phyloP scores from a whole-genome alignment of 2,888 invertebrate genomes.

The Periphyllus acericola region DNA sequence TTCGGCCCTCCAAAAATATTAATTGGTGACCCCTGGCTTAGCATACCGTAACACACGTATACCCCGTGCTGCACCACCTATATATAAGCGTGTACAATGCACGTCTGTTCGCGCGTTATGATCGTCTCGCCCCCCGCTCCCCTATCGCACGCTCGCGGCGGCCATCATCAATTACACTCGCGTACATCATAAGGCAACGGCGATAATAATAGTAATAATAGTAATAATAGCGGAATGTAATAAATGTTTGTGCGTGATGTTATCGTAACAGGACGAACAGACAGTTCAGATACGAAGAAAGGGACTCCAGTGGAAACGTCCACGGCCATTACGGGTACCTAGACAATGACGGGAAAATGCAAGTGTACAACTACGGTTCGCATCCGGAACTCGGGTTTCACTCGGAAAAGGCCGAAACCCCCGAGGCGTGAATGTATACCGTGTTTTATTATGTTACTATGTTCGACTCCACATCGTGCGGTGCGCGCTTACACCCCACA shows the following conservation, averaged over 20 bases:
- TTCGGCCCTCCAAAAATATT: no score
- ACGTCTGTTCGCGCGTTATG: no score
- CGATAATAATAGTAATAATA: not conserved
- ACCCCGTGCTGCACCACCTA: no score
- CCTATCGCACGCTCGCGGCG: not conserved
- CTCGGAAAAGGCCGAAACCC: conserved; percentile 67
- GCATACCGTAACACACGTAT: no score
- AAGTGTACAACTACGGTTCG: conserved; percentile 80
- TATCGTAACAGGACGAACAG: conserved; percentile 75
- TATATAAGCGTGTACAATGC: no score
- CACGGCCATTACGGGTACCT: conserved; percentile 84
- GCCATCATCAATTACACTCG: not conserved
- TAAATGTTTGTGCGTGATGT: not conserved
- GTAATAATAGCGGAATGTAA: not conserved
- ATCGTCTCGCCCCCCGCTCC: no score
- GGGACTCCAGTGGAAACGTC: conserved; percentile 79
- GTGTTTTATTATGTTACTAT: no score
- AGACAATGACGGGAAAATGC: conserved; percentile 80
- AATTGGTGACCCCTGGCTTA: no score
- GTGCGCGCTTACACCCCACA: not conserved
- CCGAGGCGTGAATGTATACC: conserved; percentile 5
- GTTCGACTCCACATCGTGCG: not conserved
- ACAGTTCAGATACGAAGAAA: conserved; percentile 83
- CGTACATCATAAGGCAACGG: not conserved
- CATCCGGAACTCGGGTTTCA: conserved; percentile 78